A percentile compares a stretch with the other conserved stretches of the same genome.
Evolutionary conservation across 1,140 invertebrate genomes (phyloP).

Genomic region (Anastrepha obliqua): DNA sequence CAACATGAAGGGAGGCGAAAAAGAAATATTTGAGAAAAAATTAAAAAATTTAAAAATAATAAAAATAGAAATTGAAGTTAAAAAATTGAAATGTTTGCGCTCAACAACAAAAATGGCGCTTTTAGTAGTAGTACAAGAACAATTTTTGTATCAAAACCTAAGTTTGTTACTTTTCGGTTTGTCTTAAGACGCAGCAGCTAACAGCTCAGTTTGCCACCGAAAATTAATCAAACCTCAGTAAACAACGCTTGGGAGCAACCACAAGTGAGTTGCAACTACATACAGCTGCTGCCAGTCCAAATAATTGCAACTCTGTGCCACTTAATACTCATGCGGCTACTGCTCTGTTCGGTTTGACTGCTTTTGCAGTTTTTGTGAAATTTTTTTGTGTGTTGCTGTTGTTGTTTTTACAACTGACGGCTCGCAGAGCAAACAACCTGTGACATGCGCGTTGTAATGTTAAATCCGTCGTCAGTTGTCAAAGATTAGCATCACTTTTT

Average conservation of each 20-base stretch:
- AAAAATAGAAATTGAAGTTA: background rate
- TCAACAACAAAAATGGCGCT: background rate
- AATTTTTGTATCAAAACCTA: background rate
- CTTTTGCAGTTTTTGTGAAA: background rate
- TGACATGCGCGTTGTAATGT: conserved; percentile 56
- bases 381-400: background rate
- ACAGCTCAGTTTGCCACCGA: background rate
- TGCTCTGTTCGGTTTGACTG: background rate
- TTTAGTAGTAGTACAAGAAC: background rate
- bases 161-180: background rate
- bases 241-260: background rate
- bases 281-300: background rate
- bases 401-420: background rate
- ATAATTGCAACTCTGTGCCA: background rate
- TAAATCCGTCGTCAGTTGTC: conserved; percentile 56
- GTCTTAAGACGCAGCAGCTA: background rate
- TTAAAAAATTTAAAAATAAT: background rate
- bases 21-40: background rate
- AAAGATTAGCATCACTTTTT: conserved; percentile 56
- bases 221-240: background rate
- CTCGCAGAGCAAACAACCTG: conserved; percentile 55
- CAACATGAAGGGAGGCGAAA: background rate
- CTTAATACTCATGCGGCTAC: background rate
- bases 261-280: background rate
- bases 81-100: background rate